Evolutionary conservation across 2,888 invertebrate species (phyloP), one percentile per base, ranked within the genome.

Genomic region (Imbricaverruca yamaguchii): DNA sequence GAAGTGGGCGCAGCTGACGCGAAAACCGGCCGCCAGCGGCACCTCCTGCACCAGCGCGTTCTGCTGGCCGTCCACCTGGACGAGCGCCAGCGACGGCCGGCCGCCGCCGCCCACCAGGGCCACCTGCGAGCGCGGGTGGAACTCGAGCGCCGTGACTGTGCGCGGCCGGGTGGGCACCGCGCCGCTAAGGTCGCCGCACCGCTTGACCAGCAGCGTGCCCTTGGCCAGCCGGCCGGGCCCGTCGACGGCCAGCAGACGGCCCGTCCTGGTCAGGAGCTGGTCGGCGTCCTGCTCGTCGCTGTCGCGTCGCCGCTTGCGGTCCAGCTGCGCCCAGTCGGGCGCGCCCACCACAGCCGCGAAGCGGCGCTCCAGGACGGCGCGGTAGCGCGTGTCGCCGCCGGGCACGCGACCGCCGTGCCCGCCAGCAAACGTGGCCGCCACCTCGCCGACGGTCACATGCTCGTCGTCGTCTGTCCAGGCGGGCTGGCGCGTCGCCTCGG

Each of bases 41-140:
- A 94, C 95, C 85, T 93, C 94, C 55, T 94, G 92, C 82, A 91
- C 91, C 0, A 94, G 94, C 88, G 97, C 96, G 87, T 98, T 98
- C 86, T 95, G 92, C 0, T 95, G 95, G 80, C 93, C 93, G 6
- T 96, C 93, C 81, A 97, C 87, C 11, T 93, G 92, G 2, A 94
- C 95, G 85, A 93, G 94, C 53, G 94, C 92, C 82, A 91, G 91
- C 0, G 94, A 13, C 23, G n/a, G 15, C 21, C 59, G 79, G 15
- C 57, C 79, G 79, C 79, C 79, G 0, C 96, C 95, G 80, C 93
- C 93, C 4, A 96, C 93, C 81, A 97, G 87, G 10, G 93, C 92
- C 4, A 94, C 95, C 86, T 93, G 94, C 53, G 94, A 92, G 82
- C 91, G 91, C 0, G 94, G 94, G 88, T 97, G 96, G 87, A 98